phyloP scores from a whole-genome alignment of 2,797 vertebrate species.

The Anguilla anguilla region DNA sequence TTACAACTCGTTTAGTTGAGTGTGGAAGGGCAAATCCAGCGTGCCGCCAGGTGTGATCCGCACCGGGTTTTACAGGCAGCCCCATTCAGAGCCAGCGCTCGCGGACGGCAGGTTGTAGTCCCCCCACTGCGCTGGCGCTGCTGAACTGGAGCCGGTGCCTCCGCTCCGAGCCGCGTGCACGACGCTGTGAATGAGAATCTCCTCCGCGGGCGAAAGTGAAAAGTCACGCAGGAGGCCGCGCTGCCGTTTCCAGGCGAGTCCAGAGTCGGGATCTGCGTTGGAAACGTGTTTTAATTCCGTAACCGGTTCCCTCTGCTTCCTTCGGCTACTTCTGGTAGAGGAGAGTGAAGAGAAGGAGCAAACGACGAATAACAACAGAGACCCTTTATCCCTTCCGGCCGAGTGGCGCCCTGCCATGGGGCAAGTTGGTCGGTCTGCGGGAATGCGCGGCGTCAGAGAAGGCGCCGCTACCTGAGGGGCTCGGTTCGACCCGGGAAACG shows the following conservation, averaged over 20 bases:
- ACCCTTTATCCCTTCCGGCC: slow-evolving; percentile 51
- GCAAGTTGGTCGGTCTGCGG: slow-evolving; percentile 58
- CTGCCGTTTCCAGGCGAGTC: slow-evolving; percentile 68
- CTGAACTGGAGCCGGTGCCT: slow-evolving; percentile 68
- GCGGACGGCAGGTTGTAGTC: slow-evolving; percentile 76
- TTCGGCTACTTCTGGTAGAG: slow-evolving; percentile 46
- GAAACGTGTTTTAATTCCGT: slow-evolving; percentile 37
- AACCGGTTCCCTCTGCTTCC: not conserved
- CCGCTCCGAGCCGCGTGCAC: slow-evolving; percentile 65
- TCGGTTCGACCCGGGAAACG: slow-evolving; percentile 58
- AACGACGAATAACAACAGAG: slow-evolving; percentile 28
- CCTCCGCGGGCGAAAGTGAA: slow-evolving; percentile 66
- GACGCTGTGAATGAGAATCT: slow-evolving; percentile 65
- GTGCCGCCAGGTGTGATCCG: slow-evolving; percentile 67
- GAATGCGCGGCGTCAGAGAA: slow-evolving; percentile 62
- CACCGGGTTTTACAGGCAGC: slow-evolving; percentile 80
- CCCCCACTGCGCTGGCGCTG: slow-evolving; percentile 68
- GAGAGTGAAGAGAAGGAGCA: slow-evolving; percentile 44
- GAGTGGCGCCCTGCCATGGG: slow-evolving; percentile 63
- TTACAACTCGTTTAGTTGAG: slow-evolving; percentile 61
- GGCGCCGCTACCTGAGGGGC: slow-evolving; percentile 58
- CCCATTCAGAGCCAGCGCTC: slow-evolving; percentile 68
- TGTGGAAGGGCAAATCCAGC: slow-evolving; percentile 51
- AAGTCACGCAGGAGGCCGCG: slow-evolving; percentile 63
- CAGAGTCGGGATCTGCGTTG: slow-evolving; percentile 58